phyloP scores from a whole-genome alignment of 2,797 vertebrate species.

The Ambastaia sidthimunki region DNA sequence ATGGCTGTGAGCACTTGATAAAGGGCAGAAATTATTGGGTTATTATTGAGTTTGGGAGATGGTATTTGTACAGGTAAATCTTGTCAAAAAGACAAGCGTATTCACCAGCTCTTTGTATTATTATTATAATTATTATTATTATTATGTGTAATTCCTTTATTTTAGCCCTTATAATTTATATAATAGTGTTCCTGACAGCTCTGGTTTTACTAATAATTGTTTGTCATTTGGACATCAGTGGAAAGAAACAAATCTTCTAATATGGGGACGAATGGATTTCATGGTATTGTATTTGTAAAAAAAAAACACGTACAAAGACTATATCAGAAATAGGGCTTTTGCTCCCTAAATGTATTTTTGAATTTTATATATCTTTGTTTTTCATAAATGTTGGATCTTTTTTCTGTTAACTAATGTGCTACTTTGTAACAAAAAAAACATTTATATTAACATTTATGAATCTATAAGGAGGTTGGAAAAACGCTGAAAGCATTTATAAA shows the following conservation, averaged over 20 bases:
- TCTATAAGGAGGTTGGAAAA: not conserved
- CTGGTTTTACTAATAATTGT: conserved; percentile 5
- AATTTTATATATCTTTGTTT: not conserved
- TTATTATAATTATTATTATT: conserved; percentile 8
- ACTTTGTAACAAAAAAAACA: conserved; percentile 13
- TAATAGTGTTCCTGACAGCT: not conserved
- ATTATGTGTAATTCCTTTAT: not conserved
- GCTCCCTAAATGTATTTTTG: not conserved
- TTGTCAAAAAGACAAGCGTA: conserved; percentile 18
- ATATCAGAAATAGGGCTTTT: not conserved
- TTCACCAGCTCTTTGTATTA: conserved; percentile 32
- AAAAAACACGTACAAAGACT: not conserved
- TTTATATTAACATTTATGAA: not conserved
- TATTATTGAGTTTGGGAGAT: not conserved
- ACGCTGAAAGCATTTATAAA: not conserved
- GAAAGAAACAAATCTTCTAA: not conserved
- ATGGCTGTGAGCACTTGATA: conserved; percentile 11
- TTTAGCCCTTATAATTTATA: conserved; percentile 24
- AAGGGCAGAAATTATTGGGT: not conserved
- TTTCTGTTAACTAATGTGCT: not conserved
- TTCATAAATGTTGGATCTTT: not conserved
- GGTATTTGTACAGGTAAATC: not conserved
- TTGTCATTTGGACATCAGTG: not conserved
- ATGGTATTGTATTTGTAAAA: conserved; percentile 1
- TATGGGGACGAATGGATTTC: not conserved